Evolutionary conservation across 1,140 invertebrate genomes (phyloP).

Genomic region (Oryctes rhinoceros): DNA sequence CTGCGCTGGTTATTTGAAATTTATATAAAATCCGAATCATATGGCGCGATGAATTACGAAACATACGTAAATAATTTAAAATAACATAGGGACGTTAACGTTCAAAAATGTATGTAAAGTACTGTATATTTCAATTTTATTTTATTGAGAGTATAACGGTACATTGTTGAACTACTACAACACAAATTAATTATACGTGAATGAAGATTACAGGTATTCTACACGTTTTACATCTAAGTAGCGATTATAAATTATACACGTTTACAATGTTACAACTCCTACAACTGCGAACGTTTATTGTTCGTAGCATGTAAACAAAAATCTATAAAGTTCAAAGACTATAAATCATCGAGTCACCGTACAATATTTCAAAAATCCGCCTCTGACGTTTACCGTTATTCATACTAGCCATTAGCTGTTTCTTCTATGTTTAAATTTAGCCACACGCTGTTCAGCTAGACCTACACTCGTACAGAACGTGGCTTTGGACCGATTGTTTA

Average conservation of each 20-base stretch:
- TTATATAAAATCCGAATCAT: too few species aligned
- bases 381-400: background rate
- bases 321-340: background rate
- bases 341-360: background rate
- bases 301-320: background rate
- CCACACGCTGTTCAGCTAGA: background rate
- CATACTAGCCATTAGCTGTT: background rate
- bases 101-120: too few species aligned
- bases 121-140: too few species aligned
- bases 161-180: too few species aligned
- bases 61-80: too few species aligned
- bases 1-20: too few species aligned
- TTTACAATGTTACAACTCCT: background rate
- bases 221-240: background rate
- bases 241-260: background rate
- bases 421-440: background rate
- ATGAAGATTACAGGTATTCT: too few species aligned
- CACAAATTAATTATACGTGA: background rate
- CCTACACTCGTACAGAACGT: background rate
- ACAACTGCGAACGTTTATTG: background rate
- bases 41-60: too few species aligned
- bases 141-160: too few species aligned
- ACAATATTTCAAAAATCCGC: conserved; percentile 1
- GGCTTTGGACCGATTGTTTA: background rate
- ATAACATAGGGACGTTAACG: too few species aligned